phyloP scores from a whole-genome alignment of 1,140 invertebrate species.

The Trichonephila clavata region DNA sequence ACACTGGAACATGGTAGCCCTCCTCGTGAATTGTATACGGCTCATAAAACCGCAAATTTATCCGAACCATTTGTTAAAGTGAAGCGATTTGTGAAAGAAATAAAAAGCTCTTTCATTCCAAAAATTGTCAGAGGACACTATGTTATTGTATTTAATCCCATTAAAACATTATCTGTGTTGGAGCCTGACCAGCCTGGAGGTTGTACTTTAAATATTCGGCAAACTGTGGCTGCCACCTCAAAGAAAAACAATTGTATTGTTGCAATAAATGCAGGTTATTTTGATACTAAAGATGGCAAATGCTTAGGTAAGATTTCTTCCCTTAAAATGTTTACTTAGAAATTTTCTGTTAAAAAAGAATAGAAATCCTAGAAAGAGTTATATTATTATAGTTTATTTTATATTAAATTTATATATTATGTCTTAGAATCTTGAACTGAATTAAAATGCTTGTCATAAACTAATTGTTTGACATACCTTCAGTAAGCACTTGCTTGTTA shows the following conservation, averaged over 20 bases:
- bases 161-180: slow-evolving; percentile 79
- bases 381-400: neutral
- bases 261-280: slow-evolving; percentile 81
- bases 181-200: slow-evolving; percentile 79
- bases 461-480: no score
- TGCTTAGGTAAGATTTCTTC: slow-evolving; percentile 79
- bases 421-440: no score
- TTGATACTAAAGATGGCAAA: slow-evolving; percentile 79
- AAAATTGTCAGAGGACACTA: slow-evolving; percentile 78
- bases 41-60: slow-evolving; percentile 71
- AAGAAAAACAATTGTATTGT: slow-evolving; percentile 79
- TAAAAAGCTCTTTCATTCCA: neutral
- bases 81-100: slow-evolving; percentile 77
- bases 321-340: neutral
- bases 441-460: no score
- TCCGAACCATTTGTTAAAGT: slow-evolving; percentile 77
- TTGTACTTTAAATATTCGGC: slow-evolving; percentile 77
- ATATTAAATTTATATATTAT: no score
- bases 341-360: neutral
- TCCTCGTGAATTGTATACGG: slow-evolving; percentile 78
- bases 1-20: slow-evolving; percentile 78
- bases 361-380: neutral
- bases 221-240: slow-evolving; percentile 79
- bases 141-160: slow-evolving; percentile 79
- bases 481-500: no score